phyloP scores from a whole-genome alignment of 2,797 vertebrate species.

The Xyrichtys novacula region DNA sequence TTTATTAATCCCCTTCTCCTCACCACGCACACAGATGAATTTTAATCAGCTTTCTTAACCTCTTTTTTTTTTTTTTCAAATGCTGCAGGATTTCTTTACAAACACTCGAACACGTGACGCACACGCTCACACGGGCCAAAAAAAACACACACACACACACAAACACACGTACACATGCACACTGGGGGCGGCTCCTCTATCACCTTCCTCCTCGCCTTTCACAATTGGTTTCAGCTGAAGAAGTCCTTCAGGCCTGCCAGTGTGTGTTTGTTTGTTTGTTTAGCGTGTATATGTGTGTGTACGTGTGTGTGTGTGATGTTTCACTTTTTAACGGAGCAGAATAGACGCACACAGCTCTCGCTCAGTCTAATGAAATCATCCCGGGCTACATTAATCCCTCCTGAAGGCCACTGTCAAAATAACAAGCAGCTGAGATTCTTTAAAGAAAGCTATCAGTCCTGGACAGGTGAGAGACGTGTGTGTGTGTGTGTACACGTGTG shows the following conservation, averaged over 20 bases:
- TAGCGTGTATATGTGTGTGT: constrained; percentile 22
- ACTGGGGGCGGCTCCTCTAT: constrained; percentile 69
- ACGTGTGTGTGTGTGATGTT: constrained; percentile 66
- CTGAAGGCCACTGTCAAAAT: constrained; percentile 83
- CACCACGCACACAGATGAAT: constrained; percentile 81
- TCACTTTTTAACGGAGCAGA: constrained; percentile 64
- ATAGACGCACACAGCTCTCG: constrained; percentile 63
- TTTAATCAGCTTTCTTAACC: constrained; percentile 86
- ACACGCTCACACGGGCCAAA: constrained; percentile 37
- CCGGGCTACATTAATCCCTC: constrained; percentile 80
- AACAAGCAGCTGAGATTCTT: constrained; percentile 78
- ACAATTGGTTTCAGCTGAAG: constrained; percentile 85
- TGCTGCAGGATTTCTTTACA: constrained; percentile 79
- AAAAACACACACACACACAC: constrained; percentile 19
- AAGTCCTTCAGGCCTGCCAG: constrained; percentile 76
- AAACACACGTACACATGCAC: constrained; percentile 43
- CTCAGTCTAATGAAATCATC: constrained; percentile 82
- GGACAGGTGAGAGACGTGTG: constrained; percentile 67
- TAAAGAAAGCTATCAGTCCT: constrained; percentile 76
- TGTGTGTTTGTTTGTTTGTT: constrained; percentile 45
- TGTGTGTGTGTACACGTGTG: constrained; percentile 18
- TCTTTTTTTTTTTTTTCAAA: constrained; percentile 63
- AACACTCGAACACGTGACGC: constrained; percentile 65
- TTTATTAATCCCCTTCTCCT: constrained; percentile 86
- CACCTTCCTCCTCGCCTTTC: constrained; percentile 70